Evolutionary conservation across 2,113 vertebrate genomes (phyloP).

Genomic region (Rhipidura dahli): DNA sequence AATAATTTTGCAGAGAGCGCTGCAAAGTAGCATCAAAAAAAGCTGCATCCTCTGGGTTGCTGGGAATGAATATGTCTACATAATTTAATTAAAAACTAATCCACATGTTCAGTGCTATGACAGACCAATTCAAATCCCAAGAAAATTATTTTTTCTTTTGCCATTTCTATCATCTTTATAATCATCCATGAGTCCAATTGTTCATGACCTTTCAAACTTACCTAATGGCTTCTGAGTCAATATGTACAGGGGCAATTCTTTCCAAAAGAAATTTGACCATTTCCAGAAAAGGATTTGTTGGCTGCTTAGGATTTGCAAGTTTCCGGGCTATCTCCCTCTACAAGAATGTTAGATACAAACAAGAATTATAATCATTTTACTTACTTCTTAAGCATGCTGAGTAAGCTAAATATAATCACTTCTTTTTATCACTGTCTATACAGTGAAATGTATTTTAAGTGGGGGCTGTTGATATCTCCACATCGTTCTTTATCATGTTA

Average conservation of each 20-base stretch:
- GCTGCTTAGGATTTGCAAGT: constrained; percentile 97
- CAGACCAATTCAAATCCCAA: not conserved
- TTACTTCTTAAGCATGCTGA: not conserved
- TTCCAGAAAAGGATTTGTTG: constrained; percentile 98
- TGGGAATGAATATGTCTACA: not conserved
- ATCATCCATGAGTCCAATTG: not conserved
- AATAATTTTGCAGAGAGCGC: not conserved
- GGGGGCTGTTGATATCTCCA: not conserved
- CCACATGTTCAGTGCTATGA: not conserved
- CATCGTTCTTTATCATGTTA: not conserved
- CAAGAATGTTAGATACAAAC: constrained; percentile 29
- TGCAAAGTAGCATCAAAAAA: not conserved
- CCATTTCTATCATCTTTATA: not conserved
- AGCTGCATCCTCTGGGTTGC: not conserved
- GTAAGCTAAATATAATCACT: not conserved
- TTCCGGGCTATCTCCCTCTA: constrained; percentile 98
- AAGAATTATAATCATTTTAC: not conserved
- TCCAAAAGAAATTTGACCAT: constrained; percentile 99
- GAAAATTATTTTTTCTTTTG: not conserved
- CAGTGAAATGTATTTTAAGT: not conserved
- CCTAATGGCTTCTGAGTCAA: constrained; percentile 99
- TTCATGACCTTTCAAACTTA: constrained; percentile 56
- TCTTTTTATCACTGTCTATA: not conserved
- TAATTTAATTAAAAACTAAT: not conserved
- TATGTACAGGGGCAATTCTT: constrained; percentile 98